phyloP scores from a whole-genome alignment of 2,888 invertebrate species.

The Gerris lacustris region DNA sequence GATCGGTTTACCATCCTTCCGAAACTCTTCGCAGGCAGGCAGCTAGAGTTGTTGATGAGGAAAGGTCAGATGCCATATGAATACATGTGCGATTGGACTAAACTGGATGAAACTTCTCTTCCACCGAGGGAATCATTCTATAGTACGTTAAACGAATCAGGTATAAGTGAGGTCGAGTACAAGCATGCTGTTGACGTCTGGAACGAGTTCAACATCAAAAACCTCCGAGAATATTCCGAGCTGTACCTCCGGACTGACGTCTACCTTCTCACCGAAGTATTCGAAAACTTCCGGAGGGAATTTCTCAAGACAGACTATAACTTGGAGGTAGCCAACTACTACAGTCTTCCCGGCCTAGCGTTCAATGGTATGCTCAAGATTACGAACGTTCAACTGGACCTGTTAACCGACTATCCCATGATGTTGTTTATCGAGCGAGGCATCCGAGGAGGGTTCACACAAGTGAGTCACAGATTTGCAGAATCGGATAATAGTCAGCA shows the following conservation, averaged over 20 bases:
- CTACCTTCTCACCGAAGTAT: conserved; percentile 21
- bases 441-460: conserved; percentile 21
- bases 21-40: conserved; percentile 14
- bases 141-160: conserved; percentile 27
- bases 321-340: conserved; percentile 21
- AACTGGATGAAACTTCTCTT: conserved; percentile 25
- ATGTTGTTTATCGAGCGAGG: conserved; percentile 22
- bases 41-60: conserved; percentile 13
- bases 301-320: conserved; percentile 14
- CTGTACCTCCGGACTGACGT: conserved; percentile 22
- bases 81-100: conserved; percentile 23
- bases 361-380: conserved; percentile 18
- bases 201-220: conserved; percentile 32
- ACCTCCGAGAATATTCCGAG: conserved; percentile 33
- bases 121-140: conserved; percentile 30
- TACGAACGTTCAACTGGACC: conserved; percentile 20
- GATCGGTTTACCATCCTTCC: conserved; percentile 14
- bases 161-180: conserved; percentile 32
- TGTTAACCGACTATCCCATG: conserved; percentile 23
- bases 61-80: conserved; percentile 28
- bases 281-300: conserved; percentile 23
- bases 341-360: conserved; percentile 18
- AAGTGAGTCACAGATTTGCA: conserved; percentile 13
- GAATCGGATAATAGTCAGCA: conserved; percentile 18
- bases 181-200: conserved; percentile 34